phyloP scores from a whole-genome alignment of 2,888 invertebrate species.

The Lepidochitona cinerea region DNA sequence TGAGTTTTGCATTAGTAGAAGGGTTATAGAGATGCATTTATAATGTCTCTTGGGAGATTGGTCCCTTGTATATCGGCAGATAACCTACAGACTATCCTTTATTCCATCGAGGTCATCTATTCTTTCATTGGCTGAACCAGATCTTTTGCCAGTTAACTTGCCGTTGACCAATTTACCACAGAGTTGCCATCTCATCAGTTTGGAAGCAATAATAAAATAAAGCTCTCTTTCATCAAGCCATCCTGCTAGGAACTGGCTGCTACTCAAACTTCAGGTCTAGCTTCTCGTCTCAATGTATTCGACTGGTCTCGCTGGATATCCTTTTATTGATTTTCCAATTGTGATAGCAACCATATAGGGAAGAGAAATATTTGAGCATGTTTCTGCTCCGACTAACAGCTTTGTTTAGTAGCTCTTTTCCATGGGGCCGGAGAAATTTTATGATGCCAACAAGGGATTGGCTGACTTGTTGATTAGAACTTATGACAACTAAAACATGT shows the following conservation, averaged over 20 bases:
- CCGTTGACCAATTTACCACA: neutral
- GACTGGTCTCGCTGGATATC: neutral
- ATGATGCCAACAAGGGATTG: no score
- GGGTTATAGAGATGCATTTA: neutral
- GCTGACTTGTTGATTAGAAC: no score
- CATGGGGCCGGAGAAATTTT: neutral
- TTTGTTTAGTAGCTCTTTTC: neutral
- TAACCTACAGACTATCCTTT: no score
- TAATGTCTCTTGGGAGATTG: neutral
- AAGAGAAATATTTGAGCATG: slow-evolving; percentile 1
- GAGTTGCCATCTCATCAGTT: neutral
- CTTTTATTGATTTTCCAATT: slow-evolving; percentile 4
- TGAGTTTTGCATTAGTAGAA: neutral
- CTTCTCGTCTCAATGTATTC: neutral
- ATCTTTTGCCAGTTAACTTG: neutral
- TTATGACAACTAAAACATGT: no score
- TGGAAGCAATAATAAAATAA: slow-evolving; percentile 6
- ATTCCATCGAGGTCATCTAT: no score
- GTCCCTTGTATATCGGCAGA: neutral
- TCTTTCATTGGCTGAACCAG: no score
- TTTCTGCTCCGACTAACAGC: slow-evolving; percentile 1
- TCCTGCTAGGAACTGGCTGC: neutral
- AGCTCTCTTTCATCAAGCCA: slow-evolving; percentile 3
- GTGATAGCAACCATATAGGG: neutral
- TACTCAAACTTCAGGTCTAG: neutral